These are phyloP conservation scores for Teleogryllus oceanicus DNA, from an alignment of 2,888 invertebrate genomes.

Conservation along the genomic window DNA sequence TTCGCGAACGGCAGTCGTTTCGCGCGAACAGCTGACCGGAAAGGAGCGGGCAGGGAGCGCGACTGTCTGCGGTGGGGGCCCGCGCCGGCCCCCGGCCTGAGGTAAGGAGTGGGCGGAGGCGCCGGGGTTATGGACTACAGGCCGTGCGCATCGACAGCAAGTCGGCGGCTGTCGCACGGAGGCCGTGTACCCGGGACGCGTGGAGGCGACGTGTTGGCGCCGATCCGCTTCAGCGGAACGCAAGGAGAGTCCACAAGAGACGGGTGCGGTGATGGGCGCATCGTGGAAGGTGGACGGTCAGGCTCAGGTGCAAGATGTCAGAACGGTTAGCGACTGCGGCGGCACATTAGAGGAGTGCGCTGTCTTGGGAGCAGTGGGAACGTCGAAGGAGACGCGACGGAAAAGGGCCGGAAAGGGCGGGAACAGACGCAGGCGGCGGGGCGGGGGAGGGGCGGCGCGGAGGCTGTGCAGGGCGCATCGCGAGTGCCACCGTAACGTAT, in stretches of 20 bases:
- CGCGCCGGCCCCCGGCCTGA: no score
- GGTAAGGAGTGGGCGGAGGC: background rate
- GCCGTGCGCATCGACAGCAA: no score
- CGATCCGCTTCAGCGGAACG: background rate
- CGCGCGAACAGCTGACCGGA: background rate
- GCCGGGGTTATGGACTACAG: background rate
- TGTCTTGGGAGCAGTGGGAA: no score
- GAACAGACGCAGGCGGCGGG: no score
- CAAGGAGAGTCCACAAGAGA: background rate
- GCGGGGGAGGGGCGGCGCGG: background rate
- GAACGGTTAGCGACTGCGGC: background rate
- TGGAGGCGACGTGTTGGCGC: no score
- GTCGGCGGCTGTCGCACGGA: background rate
- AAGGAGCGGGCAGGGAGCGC: background rate
- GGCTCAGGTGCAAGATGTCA: no score
- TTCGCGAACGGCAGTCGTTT: background rate
- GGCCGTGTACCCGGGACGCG: background rate
- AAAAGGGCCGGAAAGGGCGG: no score
- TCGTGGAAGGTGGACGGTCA: no score
- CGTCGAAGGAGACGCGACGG: no score
- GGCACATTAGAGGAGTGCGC: background rate
- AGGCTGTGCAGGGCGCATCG: background rate
- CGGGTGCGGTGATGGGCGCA: background rate
- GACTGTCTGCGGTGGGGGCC: no score
- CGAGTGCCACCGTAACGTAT: conserved; percentile 28